Evolutionary conservation across 2,888 invertebrate genomes (phyloP).

Genomic region (Meteorus cinctellus): DNA sequence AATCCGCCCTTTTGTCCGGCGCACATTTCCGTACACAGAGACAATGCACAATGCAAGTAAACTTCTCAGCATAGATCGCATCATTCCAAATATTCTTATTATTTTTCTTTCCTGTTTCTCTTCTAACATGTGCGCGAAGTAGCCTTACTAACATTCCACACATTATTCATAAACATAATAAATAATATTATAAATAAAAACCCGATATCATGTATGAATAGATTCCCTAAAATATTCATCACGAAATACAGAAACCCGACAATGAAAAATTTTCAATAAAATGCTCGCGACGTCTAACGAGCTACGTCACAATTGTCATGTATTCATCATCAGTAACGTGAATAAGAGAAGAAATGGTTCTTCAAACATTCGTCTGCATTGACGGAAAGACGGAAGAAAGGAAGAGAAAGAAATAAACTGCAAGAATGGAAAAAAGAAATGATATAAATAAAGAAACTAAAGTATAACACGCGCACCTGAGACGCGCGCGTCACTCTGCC

Average conservation of each 20-base stretch:
- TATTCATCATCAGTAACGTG: neutral
- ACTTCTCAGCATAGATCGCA: constrained; percentile 45
- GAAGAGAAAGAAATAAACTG: neutral
- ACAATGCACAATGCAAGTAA: constrained; percentile 56
- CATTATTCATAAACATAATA: neutral
- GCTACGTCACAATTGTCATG: constrained; percentile 20
- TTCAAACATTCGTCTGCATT: neutral
- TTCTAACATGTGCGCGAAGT: no score
- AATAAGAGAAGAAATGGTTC: constrained; percentile 2
- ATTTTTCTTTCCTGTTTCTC: neutral
- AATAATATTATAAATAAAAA: neutral
- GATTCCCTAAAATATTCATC: neutral
- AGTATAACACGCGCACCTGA: constrained; percentile 49
- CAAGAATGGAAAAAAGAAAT: neutral
- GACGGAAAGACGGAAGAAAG: neutral
- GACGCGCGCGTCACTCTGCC: constrained; percentile 28
- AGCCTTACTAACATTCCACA: no score
- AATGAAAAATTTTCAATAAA: constrained; percentile 31
- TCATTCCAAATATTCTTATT: constrained; percentile 40
- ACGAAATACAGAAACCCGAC: constrained; percentile 8
- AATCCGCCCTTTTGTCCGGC: constrained; percentile 51
- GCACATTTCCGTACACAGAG: constrained; percentile 50
- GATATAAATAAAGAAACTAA: constrained; percentile 37
- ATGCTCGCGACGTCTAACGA: constrained; percentile 40
- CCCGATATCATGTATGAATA: neutral